Conservation (phyloP, 2,113 vertebrate species). For the Barnardius zonarius region DNA sequence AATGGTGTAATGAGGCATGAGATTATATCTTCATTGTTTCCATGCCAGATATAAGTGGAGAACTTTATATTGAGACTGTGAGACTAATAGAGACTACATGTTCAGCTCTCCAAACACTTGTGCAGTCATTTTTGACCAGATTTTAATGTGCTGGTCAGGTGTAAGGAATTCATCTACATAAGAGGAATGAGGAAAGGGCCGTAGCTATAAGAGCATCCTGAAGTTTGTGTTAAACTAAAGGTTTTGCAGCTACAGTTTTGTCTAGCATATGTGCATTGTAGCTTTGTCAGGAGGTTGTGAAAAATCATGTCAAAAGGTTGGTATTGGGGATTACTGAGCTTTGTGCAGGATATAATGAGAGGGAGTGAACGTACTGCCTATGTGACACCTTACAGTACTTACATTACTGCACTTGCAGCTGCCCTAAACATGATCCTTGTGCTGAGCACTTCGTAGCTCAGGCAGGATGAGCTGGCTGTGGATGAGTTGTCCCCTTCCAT, state of each 20-base stretch:
- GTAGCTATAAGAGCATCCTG: neutral
- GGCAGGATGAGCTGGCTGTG: rapidly evolving
- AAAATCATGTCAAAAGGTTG: neutral
- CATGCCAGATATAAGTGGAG: neutral
- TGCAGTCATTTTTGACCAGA: neutral
- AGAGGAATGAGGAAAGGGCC: neutral
- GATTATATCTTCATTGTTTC: neutral
- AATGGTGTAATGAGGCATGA: neutral
- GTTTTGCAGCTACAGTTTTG: neutral
- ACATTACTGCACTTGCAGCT: neutral
- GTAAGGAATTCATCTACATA: rapidly evolving
- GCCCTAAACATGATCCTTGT: neutral
- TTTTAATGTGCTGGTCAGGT: neutral
- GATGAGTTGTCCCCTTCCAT: neutral
- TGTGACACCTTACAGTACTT: neutral
- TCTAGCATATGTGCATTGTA: rapidly evolving
- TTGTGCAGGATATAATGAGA: neutral
- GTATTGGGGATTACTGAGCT: neutral
- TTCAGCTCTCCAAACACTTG: neutral
- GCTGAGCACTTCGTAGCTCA: neutral
- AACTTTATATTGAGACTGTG: neutral
- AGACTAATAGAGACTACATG: neutral
- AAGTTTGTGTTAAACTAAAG: neutral
- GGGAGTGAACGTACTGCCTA: neutral
- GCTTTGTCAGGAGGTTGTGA: neutral